phyloP scores from a whole-genome alignment of 2,888 invertebrate species.

The Drosophila conformis region DNA sequence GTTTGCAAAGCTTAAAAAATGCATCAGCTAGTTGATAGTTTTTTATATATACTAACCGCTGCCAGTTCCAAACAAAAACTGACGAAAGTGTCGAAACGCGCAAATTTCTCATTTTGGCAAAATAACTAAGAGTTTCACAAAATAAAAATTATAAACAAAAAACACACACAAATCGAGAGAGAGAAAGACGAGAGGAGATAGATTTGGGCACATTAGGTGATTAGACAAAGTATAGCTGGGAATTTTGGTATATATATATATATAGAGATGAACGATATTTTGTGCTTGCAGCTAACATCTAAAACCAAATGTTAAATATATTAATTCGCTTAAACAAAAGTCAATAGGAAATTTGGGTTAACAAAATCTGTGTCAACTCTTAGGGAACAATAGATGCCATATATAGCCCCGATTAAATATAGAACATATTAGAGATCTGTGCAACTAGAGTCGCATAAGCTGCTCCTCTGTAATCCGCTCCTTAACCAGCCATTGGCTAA shows the following conservation, averaged over 20 bases:
- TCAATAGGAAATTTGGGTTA: not conserved
- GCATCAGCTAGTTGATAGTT: not conserved
- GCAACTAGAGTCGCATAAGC: not conserved
- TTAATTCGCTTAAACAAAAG: not conserved
- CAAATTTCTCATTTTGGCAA: slow-evolving; percentile 83
- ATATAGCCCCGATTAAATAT: not conserved
- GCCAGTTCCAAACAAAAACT: slow-evolving; percentile 82
- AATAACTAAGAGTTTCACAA: slow-evolving; percentile 68
- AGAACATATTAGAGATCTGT: not conserved
- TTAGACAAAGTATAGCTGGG: slow-evolving; percentile 20
- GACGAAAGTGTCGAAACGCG: slow-evolving; percentile 76
- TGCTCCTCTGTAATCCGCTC: not conserved
- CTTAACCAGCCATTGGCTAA: not conserved
- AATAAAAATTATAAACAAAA: slow-evolving; percentile 21
- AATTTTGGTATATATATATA: not conserved
- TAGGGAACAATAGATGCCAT: not conserved
- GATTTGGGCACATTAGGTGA: slow-evolving; percentile 54
- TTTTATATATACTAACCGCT: slow-evolving; percentile 79
- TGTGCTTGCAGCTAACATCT: not conserved
- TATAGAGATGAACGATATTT: slow-evolving; percentile 10
- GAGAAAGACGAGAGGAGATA: slow-evolving; percentile 65
- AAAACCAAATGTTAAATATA: not conserved
- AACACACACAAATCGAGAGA: slow-evolving; percentile 59
- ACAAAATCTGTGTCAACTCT: not conserved
- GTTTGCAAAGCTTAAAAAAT: not conserved